phyloP scores from a whole-genome alignment of 2,888 invertebrate genomes.

The Bombylius discolor region DNA sequence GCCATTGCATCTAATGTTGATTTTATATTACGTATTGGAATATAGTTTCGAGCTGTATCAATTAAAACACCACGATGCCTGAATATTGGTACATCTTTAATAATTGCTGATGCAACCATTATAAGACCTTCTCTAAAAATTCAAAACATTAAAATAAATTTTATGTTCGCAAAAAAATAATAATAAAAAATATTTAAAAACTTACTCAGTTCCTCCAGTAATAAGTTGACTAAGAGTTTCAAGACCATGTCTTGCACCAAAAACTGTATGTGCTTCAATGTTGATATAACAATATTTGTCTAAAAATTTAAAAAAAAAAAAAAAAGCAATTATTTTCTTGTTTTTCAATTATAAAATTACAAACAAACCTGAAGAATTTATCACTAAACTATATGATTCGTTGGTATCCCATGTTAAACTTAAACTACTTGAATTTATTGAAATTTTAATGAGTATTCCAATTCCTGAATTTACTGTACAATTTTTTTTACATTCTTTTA shows the following conservation, averaged over 20 bases:
- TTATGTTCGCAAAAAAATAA: background rate
- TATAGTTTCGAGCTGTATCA: conserved; percentile 80
- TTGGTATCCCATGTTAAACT: conserved; percentile 52
- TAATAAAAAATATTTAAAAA: background rate
- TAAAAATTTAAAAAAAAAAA: background rate
- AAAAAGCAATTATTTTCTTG: background rate
- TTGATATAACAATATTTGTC: background rate
- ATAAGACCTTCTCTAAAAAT: conserved; percentile 41
- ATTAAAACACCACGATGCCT: conserved; percentile 75
- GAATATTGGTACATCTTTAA: conserved; percentile 69
- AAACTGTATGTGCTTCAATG: conserved; percentile 49
- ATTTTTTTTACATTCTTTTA: conserved; percentile 44
- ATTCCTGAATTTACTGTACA: conserved; percentile 39
- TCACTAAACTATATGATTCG: conserved; percentile 51
- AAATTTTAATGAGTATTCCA: conserved; percentile 45
- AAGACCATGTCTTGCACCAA: conserved; percentile 60
- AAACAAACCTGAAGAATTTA: conserved; percentile 42
- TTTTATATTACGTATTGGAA: conserved; percentile 55
- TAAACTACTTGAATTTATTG: conserved; percentile 39
- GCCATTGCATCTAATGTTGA: conserved; percentile 75
- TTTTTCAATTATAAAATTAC: background rate
- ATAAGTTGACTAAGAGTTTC: conserved; percentile 64
- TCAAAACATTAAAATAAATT: background rate
- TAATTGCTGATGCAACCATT: conserved; percentile 46
- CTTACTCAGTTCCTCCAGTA: conserved; percentile 26